A percentile compares a stretch with the other conserved stretches of the same genome.
Evolutionary conservation across 1,140 invertebrate genomes (phyloP).

Genomic region (Lordiphosa collinella): DNA sequence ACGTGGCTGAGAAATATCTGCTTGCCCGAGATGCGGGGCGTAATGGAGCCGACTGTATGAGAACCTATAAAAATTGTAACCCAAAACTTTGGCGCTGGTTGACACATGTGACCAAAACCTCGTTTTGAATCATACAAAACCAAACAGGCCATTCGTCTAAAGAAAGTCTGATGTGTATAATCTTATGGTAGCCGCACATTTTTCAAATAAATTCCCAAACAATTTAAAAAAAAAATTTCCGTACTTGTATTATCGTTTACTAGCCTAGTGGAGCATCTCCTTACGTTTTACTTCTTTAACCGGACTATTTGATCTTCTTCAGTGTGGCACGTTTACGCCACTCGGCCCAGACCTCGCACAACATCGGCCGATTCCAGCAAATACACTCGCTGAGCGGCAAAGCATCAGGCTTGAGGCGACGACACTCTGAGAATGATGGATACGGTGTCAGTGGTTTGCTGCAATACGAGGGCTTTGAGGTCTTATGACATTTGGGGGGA

Average conservation of each 20-base stretch:
- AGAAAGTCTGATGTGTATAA: no score
- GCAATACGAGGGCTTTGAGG: slow-evolving; percentile 2
- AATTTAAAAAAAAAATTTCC: background rate
- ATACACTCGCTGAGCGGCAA: slow-evolving; percentile 31
- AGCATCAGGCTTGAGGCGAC: background rate
- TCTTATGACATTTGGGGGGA: slow-evolving; percentile 21
- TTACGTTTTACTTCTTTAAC: background rate
- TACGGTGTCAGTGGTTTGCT: slow-evolving; percentile 50
- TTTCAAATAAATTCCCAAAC: background rate
- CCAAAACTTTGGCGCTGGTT: slow-evolving; percentile 37
- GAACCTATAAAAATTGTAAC: slow-evolving; percentile 43
- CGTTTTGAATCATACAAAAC: slow-evolving; percentile 13
- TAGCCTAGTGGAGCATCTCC: no score
- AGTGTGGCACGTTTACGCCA: slow-evolving; percentile 12
- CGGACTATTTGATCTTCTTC: background rate
- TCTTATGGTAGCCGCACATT: background rate
- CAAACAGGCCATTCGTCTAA: background rate
- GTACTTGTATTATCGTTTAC: no score
- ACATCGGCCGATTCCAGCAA: slow-evolving; percentile 31
- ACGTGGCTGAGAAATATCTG: slow-evolving; percentile 57
- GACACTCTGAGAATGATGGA: slow-evolving; percentile 49
- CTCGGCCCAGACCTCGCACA: slow-evolving; percentile 49
- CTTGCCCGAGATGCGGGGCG: slow-evolving; percentile 59
- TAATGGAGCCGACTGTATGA: slow-evolving; percentile 46
- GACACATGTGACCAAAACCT: slow-evolving; percentile 42